Percentiles rank a stretch among this genome's conserved stretches.
These are phyloP conservation scores for Coilia nasus DNA, from an alignment of 2,797 vertebrate species.

Conservation along the genomic window DNA sequence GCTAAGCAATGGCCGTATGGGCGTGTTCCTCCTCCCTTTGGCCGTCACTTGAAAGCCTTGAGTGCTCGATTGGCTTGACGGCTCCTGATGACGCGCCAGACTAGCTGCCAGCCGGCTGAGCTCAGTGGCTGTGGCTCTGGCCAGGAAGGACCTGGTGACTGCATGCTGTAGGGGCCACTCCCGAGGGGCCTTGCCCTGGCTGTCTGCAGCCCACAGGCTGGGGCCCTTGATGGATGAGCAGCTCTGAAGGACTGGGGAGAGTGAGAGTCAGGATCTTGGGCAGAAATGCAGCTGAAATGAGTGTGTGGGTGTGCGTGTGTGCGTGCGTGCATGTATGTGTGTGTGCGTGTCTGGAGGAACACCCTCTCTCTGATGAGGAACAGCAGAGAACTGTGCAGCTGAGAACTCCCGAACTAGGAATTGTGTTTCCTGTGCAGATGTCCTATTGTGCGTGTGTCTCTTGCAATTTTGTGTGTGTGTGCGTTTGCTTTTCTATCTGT, in stretches of 20 bases:
- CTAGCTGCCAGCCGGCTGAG: not conserved
- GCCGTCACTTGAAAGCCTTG: not conserved
- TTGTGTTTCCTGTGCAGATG: constrained; percentile 29
- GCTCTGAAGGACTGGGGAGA: not conserved
- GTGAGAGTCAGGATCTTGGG: not conserved
- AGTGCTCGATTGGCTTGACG: not conserved
- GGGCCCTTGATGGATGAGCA: not conserved
- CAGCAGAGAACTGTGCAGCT: constrained; percentile 6
- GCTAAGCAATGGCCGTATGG: not conserved
- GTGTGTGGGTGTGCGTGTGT: not conserved
- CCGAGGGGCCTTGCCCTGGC: not conserved
- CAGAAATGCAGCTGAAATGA: not conserved
- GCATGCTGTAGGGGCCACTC: not conserved
- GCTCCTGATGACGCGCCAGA: not conserved
- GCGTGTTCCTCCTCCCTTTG: not conserved
- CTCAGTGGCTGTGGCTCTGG: not conserved
- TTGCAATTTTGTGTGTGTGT: not conserved
- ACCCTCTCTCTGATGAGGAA: constrained; percentile 21
- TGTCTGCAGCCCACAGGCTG: not conserved
- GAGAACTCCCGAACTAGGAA: constrained; percentile 16
- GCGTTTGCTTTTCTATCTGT: too few species aligned
- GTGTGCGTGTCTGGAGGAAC: not conserved
- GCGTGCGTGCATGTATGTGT: not conserved
- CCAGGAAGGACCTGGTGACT: not conserved
- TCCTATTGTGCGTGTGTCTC: constrained; percentile 39